Base-by-base conservation (phyloP, 1,140 invertebrate genomes). In the Drosophila auraria region DNA sequence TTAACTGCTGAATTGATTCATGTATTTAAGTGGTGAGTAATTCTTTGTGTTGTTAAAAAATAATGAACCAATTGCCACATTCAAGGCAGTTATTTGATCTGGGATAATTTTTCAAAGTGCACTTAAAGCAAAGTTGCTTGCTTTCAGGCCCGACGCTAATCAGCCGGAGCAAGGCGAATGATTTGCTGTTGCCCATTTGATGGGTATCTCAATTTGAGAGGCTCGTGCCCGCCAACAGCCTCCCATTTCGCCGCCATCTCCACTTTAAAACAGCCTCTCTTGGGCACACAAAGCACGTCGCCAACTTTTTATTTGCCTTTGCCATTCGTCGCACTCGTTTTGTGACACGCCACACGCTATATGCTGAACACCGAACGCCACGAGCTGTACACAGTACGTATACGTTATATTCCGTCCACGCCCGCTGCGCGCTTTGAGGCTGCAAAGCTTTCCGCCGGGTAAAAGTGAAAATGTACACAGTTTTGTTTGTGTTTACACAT, bases 401-500 rank as follows among this genome's bases (percentile, higher is more conserved):
- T 27, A 60, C 23, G 23, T 20, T 27, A 23, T 68, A 68, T 69
- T 69, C 68, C 64, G 45, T 73, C 40, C 75, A 69, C 64, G 44
- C 11, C 62, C 63, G 47, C 42, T 17, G 30, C 45, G 33, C 61
- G 36, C 56, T 63, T 50, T n/a, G 51, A 65, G 70, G 61, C 58
- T 38, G 42, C 40, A 42, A 33, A 36, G 45, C 66, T 49, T 53
- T 61, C 27, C 69, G 71, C 50, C 36, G 57, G 54, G 49, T 63
- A 80, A 87, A 90, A 90, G 86, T 89, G 86, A 89, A 89, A 89
- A 90, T 90, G 75, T 80, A 86, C 60, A 86, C 86, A 82, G 60
- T 63, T 90, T 90, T 90, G 86, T 86, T 89, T 82, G 66, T 86
- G 72, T 90, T 89, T 89, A 84, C 82, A 82, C 78, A 53, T 59